phyloP scores from a whole-genome alignment of 2,888 invertebrate genomes.

The Chalcosyrphus nemorum region DNA sequence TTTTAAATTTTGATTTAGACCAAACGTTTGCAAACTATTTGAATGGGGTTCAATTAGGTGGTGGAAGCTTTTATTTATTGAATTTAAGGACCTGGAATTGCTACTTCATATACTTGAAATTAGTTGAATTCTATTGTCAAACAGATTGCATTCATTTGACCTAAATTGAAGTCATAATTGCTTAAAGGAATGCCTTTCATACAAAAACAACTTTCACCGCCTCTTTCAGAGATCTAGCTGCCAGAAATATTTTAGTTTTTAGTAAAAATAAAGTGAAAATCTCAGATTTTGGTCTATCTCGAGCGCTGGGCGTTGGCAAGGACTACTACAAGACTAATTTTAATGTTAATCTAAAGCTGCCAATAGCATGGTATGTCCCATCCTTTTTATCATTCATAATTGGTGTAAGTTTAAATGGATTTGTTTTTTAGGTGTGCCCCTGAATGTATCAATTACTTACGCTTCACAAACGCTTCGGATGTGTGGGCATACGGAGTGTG shows the following conservation, averaged over 20 bases:
- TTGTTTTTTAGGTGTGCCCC: constrained; percentile 91
- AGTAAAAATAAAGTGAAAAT: constrained; percentile 98
- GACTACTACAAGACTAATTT: constrained; percentile 99
- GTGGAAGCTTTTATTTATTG: too few relatives aligned
- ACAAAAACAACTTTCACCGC: too few relatives aligned
- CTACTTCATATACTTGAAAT: too few relatives aligned
- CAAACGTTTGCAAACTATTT: too few relatives aligned
- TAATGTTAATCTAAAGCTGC: constrained; percentile 97
- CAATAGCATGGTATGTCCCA: constrained; percentile 97
- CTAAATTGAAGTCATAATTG: too few relatives aligned
- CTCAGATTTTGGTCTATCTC: constrained; percentile 97
- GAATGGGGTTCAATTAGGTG: too few relatives aligned
- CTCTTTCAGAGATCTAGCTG: constrained; percentile 92
- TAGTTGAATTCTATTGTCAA: too few relatives aligned
- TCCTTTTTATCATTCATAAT: too few relatives aligned
- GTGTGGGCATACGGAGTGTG: constrained; percentile 99
- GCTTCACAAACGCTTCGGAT: constrained; percentile 98
- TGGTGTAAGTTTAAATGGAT: too few relatives aligned
- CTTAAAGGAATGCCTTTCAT: too few relatives aligned
- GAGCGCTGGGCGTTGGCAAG: constrained; percentile 97
- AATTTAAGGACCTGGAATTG: too few relatives aligned
- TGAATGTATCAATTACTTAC: constrained; percentile 97
- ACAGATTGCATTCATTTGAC: too few relatives aligned
- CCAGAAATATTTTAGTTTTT: constrained; percentile 98
- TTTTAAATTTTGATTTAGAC: constrained; percentile 4